Percentiles rank a stretch among this genome's conserved stretches.
Conservation (phyloP, 2,113 vertebrate genomes). For the Pterocles gutturalis region DNA sequence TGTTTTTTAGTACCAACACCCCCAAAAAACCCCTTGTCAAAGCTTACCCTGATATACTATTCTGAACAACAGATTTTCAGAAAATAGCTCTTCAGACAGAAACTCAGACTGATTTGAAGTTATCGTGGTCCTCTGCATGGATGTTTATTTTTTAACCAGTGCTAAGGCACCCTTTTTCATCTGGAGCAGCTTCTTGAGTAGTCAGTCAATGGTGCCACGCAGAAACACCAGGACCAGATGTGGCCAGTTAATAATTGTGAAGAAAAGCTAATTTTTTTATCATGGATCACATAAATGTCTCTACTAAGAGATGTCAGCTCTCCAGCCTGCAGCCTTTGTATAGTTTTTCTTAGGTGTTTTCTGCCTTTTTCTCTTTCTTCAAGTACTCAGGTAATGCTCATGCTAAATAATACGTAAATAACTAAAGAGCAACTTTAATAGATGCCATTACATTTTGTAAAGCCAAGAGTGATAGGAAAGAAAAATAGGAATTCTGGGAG, state of each 20-base stretch:
- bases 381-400: background rate
- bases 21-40: background rate
- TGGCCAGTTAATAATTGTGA: background rate
- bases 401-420: background rate
- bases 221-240: background rate
- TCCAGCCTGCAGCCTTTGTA: background rate
- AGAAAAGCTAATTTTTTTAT: slow-evolving; percentile 10
- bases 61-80: background rate
- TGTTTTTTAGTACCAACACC: background rate
- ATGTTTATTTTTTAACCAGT: background rate
- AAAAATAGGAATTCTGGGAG: background rate
- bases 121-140: background rate
- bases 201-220: background rate
- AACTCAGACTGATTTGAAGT: background rate
- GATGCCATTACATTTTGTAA: background rate
- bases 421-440: background rate
- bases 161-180: background rate
- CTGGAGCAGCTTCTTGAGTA: background rate
- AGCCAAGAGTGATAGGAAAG: background rate
- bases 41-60: background rate
- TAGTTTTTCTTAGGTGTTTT: background rate
- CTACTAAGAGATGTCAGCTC: background rate
- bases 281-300: slow-evolving; percentile 11
- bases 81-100: background rate
- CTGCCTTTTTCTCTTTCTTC: background rate